phyloP scores from a whole-genome alignment of 2,113 vertebrate species.

The Sakesphorus luctuosus region DNA sequence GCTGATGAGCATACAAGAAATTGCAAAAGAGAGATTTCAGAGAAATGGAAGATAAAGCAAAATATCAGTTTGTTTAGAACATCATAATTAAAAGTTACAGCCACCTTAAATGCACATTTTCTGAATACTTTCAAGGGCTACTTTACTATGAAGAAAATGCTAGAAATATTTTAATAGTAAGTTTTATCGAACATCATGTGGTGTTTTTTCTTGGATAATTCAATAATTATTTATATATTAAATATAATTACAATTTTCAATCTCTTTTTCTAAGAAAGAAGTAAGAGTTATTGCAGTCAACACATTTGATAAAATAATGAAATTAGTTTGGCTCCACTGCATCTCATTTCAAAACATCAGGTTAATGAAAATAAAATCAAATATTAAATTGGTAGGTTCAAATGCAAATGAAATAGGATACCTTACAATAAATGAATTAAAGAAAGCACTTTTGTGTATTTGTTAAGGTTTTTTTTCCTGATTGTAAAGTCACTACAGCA shows the following conservation, averaged over 20 bases:
- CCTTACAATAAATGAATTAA: not conserved
- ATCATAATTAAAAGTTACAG: not conserved
- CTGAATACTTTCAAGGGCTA: not conserved
- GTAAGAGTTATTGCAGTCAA: not conserved
- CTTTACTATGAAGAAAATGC: not conserved
- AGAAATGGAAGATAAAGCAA: not conserved
- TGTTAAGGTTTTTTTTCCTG: not conserved
- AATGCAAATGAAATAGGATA: not conserved
- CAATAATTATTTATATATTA: not conserved
- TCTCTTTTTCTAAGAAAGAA: not conserved
- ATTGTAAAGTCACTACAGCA: not conserved
- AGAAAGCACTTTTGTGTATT: not conserved
- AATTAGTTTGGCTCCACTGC: not conserved
- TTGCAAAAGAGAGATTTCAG: not conserved
- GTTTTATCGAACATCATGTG: not conserved
- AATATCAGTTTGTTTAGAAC: not conserved
- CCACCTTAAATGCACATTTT: not conserved
- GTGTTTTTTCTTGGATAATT: not conserved
- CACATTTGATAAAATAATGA: not conserved
- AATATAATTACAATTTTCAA: not conserved
- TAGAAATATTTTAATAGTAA: not conserved
- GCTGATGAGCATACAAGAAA: not conserved
- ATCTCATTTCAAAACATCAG: not conserved
- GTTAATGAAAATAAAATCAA: not conserved
- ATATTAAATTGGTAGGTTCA: not conserved